Evolutionary conservation across 2,888 invertebrate genomes (phyloP).

Genomic region (Nebria brevicollis): DNA sequence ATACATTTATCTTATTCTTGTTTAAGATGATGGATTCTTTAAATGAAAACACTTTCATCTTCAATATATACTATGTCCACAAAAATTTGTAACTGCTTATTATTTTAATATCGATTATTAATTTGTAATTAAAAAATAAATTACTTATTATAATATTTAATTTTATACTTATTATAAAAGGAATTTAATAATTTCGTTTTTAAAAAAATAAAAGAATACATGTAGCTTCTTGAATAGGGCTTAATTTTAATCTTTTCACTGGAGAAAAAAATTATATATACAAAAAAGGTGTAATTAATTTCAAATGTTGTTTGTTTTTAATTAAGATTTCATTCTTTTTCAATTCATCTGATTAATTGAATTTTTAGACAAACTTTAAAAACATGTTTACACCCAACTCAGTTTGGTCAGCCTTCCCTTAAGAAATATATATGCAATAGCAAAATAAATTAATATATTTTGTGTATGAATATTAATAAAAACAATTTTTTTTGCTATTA

Average conservation of each 20-base stretch:
- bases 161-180: not conserved
- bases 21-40: no score
- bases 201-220: not conserved
- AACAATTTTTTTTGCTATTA: not conserved
- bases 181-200: not conserved
- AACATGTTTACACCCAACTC: not conserved
- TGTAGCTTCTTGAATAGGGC: not conserved
- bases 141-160: not conserved
- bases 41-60: no score
- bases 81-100: not conserved
- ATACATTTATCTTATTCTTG: no score
- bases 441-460: no score
- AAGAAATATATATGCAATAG: no score
- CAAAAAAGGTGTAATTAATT: slow-evolving; percentile 36
- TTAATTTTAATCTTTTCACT: not conserved
- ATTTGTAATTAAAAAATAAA: not conserved
- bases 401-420: not conserved
- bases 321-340: slow-evolving; percentile 40
- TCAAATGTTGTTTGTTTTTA: slow-evolving; percentile 44
- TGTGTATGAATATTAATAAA: no score
- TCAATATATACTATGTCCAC: not conserved
- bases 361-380: not conserved
- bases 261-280: not conserved
- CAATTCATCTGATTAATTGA: slow-evolving; percentile 35
- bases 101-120: not conserved